These are phyloP conservation scores for Chamaea fasciata DNA, from an alignment of 2,113 vertebrate genomes.

Conservation along the genomic window DNA sequence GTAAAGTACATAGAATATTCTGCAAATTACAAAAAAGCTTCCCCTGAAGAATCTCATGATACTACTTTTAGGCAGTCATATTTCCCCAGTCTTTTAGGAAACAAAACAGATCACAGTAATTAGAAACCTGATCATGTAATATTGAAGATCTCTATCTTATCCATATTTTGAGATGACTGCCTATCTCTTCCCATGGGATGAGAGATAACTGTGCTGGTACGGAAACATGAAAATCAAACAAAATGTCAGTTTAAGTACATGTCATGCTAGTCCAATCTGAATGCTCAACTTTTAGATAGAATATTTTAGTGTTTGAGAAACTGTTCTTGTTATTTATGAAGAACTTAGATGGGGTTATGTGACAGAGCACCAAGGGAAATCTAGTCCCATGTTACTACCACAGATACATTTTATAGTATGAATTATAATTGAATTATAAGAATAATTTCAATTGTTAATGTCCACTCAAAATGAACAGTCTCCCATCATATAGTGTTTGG, in stretches of 20 bases:
- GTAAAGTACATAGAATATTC: not conserved
- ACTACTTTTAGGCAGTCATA: not conserved
- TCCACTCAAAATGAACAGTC: not conserved
- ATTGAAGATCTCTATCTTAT: not conserved
- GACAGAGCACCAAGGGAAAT: not conserved
- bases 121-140: not conserved
- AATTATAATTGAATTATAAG: not conserved
- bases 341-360: not conserved
- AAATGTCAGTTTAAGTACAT: not conserved
- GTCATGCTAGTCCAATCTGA: not conserved
- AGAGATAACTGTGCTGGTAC: not conserved
- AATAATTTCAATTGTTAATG: not conserved
- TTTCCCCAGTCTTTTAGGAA: not conserved
- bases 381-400: not conserved
- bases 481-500: not conserved
- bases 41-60: not conserved
- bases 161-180: not conserved
- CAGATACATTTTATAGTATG: not conserved
- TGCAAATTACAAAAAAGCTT: not conserved
- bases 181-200: not conserved
- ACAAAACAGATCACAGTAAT: not conserved
- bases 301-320: not conserved
- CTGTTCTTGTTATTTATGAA: not conserved
- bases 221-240: not conserved
- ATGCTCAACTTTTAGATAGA: not conserved